These are phyloP conservation scores for Mionectes macconnelli DNA, from an alignment of 2,113 vertebrate species.

Conservation along the genomic window DNA sequence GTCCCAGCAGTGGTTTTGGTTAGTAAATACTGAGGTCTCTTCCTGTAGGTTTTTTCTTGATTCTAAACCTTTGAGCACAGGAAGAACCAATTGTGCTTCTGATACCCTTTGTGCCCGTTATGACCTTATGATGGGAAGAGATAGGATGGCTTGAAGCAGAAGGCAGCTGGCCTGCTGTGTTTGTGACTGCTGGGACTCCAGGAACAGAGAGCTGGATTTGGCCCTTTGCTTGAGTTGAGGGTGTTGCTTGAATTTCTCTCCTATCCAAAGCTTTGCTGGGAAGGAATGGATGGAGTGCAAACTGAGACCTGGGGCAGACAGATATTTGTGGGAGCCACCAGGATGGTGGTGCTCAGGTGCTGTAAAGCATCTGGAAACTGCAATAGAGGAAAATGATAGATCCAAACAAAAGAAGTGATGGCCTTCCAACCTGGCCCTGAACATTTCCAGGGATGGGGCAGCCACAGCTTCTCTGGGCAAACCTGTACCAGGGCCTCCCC, in stretches of 20 bases:
- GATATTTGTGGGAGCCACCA: neutral
- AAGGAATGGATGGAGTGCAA: neutral
- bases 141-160: neutral
- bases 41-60: neutral
- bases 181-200: neutral
- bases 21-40: neutral
- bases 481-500: fast-evolving
- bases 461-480: neutral
- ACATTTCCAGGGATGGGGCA: neutral
- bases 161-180: neutral
- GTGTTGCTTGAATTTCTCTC: neutral
- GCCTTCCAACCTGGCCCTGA: neutral
- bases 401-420: neutral
- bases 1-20: neutral
- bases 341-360: neutral
- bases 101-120: neutral
- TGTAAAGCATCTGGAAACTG: neutral
- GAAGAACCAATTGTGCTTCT: neutral
- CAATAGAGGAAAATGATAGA: neutral
- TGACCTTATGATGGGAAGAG: neutral
- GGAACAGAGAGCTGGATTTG: neutral
- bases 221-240: neutral
- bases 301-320: neutral
- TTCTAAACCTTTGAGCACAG: neutral
- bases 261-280: neutral